Conservation (phyloP, 2,797 vertebrate genomes). For the Brachyalestes nurse region DNA sequence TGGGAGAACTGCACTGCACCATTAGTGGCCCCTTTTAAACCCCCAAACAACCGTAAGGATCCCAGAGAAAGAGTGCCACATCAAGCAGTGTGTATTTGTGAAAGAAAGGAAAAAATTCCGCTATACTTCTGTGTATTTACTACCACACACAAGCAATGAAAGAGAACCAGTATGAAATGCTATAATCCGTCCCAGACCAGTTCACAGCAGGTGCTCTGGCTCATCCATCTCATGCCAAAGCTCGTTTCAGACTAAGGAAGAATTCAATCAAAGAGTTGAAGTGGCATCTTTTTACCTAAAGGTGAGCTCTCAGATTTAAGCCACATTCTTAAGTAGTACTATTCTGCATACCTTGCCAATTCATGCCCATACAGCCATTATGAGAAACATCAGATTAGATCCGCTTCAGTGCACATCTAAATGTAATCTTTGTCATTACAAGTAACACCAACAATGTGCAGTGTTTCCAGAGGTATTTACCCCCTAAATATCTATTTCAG, state of each 20-base stretch:
- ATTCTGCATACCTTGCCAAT: not conserved
- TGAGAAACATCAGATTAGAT: not conserved
- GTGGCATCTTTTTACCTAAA: too few relatives aligned
- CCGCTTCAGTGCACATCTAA: not conserved
- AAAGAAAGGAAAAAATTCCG: not conserved
- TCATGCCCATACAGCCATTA: not conserved
- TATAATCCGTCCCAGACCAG: not conserved
- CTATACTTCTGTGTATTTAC: not conserved
- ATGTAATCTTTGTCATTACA: too few relatives aligned
- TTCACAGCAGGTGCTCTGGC: too few relatives aligned
- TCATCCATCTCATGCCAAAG: too few relatives aligned
- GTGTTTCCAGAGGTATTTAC: too few relatives aligned
- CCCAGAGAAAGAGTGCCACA: slow-evolving; percentile 1
- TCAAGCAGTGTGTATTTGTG: not conserved
- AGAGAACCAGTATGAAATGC: not conserved
- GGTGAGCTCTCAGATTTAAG: not conserved
- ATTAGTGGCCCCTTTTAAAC: slow-evolving; percentile 40
- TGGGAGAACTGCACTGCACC: slow-evolving; percentile 33
- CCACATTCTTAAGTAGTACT: too few relatives aligned
- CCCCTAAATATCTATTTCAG: too few relatives aligned
- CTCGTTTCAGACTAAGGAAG: too few relatives aligned
- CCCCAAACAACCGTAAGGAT: slow-evolving; percentile 18
- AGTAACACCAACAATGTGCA: too few relatives aligned
- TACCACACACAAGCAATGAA: not conserved
- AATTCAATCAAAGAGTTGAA: too few relatives aligned